Evolutionary conservation across 2,797 vertebrate species (phyloP).

Genomic region (Novumbra hubbsi): DNA sequence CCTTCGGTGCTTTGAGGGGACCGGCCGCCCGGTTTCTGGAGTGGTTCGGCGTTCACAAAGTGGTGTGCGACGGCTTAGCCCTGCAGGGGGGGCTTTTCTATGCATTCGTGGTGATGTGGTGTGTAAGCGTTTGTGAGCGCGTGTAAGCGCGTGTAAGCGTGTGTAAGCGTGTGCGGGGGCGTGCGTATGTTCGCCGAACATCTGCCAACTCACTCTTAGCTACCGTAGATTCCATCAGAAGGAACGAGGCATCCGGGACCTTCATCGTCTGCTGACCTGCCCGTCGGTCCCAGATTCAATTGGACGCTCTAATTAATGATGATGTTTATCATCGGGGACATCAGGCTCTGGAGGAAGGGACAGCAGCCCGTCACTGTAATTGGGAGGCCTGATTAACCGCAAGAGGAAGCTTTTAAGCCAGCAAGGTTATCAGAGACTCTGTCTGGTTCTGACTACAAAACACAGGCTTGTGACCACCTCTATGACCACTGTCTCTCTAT

Average conservation of each 20-base stretch:
- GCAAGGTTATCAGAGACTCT: conserved; percentile 78
- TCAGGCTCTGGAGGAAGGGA: conserved; percentile 60
- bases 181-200: conserved; percentile 21
- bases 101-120: not conserved
- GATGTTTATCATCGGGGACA: conserved; percentile 76
- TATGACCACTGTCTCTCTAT: conserved; percentile 37
- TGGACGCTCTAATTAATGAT: conserved; percentile 82
- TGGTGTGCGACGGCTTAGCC: not conserved
- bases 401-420: conserved; percentile 77
- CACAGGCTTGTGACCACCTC: conserved; percentile 28
- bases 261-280: conserved; percentile 68
- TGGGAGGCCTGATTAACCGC: conserved; percentile 76
- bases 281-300: conserved; percentile 78
- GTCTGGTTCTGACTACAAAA: conserved; percentile 68
- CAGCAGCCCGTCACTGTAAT: conserved; percentile 73
- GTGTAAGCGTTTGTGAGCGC: not conserved
- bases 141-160: not conserved
- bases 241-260: conserved; percentile 52
- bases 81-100: not conserved
- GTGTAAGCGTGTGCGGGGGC: conserved; percentile 11
- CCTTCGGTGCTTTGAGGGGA: not conserved
- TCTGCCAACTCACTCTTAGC: conserved; percentile 53
- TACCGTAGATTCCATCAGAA: conserved; percentile 56
- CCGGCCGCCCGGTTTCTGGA: not conserved
- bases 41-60: conserved; percentile 6